These are phyloP conservation scores for Pluvianellus socialis DNA, from an alignment of 2,113 vertebrate species.

Conservation along the genomic window DNA sequence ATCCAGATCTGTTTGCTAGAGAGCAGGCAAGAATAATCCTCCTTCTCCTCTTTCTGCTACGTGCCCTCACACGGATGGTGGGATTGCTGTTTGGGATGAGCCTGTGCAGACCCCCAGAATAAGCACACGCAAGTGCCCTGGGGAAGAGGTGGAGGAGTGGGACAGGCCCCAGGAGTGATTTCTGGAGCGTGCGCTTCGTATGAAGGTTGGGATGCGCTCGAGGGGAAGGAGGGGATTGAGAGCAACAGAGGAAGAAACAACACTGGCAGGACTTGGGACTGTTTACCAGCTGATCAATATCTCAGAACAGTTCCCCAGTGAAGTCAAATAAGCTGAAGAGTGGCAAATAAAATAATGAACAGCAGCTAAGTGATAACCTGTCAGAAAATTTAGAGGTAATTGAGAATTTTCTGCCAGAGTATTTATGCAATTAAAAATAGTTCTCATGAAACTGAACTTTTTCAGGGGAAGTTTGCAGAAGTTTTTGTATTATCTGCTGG, in stretches of 20 bases:
- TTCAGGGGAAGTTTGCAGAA: not conserved
- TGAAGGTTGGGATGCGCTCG: not conserved
- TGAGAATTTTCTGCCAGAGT: not conserved
- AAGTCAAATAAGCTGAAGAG: not conserved
- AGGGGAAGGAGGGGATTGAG: not conserved
- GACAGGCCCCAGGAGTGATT: not conserved
- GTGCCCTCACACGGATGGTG: fast-evolving
- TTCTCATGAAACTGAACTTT: not conserved
- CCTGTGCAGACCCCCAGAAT: not conserved
- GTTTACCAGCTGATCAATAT: not conserved
- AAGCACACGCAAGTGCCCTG: not conserved
- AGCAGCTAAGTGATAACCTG: not conserved
- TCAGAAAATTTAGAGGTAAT: not conserved
- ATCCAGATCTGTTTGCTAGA: not conserved
- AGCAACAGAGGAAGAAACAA: not conserved
- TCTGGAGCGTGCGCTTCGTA: not conserved
- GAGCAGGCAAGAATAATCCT: not conserved
- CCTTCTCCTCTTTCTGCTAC: not conserved
- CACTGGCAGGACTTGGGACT: not conserved
- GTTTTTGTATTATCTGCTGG: not conserved
- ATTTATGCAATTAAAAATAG: not conserved
- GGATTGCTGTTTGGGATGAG: not conserved
- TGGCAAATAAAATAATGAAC: not conserved
- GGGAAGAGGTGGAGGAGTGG: not conserved
- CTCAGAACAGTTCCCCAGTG: not conserved